Conservation (phyloP, 2,113 vertebrate genomes). For the Rhagologus leucostigma region DNA sequence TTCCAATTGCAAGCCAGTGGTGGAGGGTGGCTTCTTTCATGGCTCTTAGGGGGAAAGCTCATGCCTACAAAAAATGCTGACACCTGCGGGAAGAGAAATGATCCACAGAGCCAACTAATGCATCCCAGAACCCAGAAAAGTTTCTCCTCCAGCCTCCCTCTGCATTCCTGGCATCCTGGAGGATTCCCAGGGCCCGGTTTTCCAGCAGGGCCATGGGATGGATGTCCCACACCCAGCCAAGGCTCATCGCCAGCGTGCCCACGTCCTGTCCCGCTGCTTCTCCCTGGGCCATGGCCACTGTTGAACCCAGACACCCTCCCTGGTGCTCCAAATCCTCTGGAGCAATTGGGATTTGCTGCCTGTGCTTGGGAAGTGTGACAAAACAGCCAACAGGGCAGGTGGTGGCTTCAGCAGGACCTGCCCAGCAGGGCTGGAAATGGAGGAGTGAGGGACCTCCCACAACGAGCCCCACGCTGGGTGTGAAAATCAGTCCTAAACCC, state of each 20-base stretch:
- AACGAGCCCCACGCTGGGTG: neutral
- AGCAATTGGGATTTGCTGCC: neutral
- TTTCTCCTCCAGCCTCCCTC: neutral
- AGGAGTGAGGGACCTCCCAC: neutral
- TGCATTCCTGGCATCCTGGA: rapidly evolving
- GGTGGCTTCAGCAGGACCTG: neutral
- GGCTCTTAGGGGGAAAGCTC: neutral
- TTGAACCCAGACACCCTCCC: neutral
- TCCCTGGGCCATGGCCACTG: rapidly evolving
- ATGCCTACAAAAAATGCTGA: neutral
- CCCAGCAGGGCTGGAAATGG: neutral
- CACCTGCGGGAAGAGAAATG: neutral
- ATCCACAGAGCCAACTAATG: neutral
- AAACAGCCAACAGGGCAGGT: neutral
- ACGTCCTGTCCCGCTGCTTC: neutral
- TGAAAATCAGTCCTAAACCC: neutral
- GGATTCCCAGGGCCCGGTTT: neutral
- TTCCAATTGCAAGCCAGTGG: neutral
- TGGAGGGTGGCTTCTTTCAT: neutral
- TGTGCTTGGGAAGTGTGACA: neutral
- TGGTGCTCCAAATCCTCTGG: neutral
- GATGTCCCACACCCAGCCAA: neutral
- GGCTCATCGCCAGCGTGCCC: rapidly evolving
- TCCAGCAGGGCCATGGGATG: rapidly evolving
- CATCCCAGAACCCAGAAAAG: neutral